Percentiles rank a stretch among this genome's conserved stretches.
Evolutionary conservation across 2,113 vertebrate genomes (phyloP).

Genomic region (Mesembrinibis cayennensis): DNA sequence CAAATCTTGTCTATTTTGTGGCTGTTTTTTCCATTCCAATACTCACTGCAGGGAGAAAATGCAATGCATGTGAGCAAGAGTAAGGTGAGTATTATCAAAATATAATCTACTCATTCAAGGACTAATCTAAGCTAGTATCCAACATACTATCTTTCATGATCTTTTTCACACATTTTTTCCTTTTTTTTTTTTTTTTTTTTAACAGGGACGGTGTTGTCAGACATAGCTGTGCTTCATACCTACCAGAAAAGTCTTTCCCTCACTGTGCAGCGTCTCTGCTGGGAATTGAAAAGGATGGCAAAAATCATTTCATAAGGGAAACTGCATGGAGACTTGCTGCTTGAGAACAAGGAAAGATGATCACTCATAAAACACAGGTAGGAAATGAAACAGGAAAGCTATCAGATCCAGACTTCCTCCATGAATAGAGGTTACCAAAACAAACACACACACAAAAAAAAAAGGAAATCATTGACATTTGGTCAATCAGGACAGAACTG

Average conservation of each 20-base stretch:
- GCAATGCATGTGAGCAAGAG: neutral
- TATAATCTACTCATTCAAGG: neutral
- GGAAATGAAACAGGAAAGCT: constrained; percentile 53
- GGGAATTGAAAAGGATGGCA: constrained; percentile 10
- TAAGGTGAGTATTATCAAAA: neutral
- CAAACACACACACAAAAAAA: neutral
- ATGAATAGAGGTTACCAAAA: constrained; percentile 17
- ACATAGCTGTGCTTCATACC: neutral
- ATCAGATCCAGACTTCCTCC: constrained; percentile 52
- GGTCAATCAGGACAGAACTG: constrained; percentile 9
- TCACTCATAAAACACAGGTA: constrained; percentile 43
- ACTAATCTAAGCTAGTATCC: neutral
- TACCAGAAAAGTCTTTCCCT: neutral
- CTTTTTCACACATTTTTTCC: neutral
- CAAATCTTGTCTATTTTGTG: neutral
- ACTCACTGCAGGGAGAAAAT: neutral
- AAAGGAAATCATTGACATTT: constrained; percentile 26
- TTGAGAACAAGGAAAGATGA: constrained; percentile 56
- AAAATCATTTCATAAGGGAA: constrained; percentile 35
- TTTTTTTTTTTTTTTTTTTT: neutral
- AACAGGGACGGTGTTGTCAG: neutral
- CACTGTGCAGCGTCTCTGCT: neutral
- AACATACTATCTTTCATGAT: neutral
- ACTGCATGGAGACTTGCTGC: neutral
- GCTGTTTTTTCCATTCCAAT: neutral